These are phyloP conservation scores for Ellobium chinense DNA, from an alignment of 2,888 invertebrate species.

Conservation along the genomic window DNA sequence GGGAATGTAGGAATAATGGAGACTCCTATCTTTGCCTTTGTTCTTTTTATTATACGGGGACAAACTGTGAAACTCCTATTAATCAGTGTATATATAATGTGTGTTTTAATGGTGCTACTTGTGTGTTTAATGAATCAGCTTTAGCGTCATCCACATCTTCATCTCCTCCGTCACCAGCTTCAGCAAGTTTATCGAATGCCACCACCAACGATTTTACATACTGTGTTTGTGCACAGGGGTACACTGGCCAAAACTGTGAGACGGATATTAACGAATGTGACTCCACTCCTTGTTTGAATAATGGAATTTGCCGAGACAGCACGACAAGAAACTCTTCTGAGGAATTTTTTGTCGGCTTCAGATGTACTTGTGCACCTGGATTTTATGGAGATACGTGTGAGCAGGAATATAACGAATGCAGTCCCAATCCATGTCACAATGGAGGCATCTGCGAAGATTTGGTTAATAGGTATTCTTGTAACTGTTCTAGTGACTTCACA, in stretches of 20 bases:
- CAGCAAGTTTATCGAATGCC: neutral
- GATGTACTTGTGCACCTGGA: conserved; percentile 72
- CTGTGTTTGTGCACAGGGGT: conserved; percentile 59
- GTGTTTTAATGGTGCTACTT: conserved; percentile 69
- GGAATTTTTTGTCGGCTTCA: neutral
- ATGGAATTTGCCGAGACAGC: conserved; percentile 37
- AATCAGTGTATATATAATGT: conserved; percentile 80
- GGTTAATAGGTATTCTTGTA: conserved; percentile 77
- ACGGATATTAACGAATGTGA: conserved; percentile 33
- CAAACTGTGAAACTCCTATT: conserved; percentile 62
- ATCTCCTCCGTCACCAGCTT: neutral
- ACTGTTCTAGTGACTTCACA: conserved; percentile 78
- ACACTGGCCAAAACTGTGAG: conserved; percentile 61
- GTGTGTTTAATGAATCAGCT: conserved; percentile 54
- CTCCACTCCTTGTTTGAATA: conserved; percentile 42
- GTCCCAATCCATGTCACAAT: conserved; percentile 69
- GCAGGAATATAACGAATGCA: conserved; percentile 72
- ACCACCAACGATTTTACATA: neutral
- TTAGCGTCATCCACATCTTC: conserved; percentile 11
- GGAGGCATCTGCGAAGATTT: conserved; percentile 72
- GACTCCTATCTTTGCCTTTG: conserved; percentile 61
- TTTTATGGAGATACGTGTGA: conserved; percentile 76
- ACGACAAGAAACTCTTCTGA: neutral
- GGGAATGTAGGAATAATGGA: conserved; percentile 57
- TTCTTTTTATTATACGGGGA: conserved; percentile 62